Conservation (phyloP, 2,113 vertebrate genomes). For the Aleadryas rufinucha region DNA sequence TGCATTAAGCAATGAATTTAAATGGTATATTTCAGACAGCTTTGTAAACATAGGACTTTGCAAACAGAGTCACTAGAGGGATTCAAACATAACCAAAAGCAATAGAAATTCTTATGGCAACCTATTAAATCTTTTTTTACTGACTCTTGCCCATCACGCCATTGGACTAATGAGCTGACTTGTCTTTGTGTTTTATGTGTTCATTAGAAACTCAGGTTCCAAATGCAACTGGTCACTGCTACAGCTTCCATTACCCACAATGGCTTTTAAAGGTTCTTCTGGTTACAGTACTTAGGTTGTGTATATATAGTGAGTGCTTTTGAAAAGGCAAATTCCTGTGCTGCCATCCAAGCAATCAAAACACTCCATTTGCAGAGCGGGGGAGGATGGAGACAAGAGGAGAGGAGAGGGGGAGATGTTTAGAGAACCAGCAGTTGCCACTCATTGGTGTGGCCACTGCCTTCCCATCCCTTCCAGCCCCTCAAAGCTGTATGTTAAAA, state of each 20-base stretch:
- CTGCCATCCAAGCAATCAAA: slow-evolving; percentile 54
- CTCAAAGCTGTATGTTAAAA: background rate
- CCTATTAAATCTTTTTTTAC: background rate
- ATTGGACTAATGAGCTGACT: background rate
- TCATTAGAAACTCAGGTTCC: background rate
- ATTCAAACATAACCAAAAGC: background rate
- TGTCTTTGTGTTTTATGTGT: background rate
- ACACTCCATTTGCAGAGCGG: background rate
- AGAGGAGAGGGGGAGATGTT: background rate
- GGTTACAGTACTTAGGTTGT: background rate
- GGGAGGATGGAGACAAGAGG: background rate
- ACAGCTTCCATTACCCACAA: background rate
- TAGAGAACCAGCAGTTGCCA: background rate
- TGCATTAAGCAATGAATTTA: slow-evolving; percentile 43
- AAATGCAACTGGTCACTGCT: background rate
- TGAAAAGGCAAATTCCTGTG: slow-evolving; percentile 51
- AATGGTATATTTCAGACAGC: slow-evolving; percentile 13
- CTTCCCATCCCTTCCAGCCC: background rate
- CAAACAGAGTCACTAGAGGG: background rate
- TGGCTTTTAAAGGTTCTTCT: slow-evolving; percentile 13
- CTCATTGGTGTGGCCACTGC: accelerated
- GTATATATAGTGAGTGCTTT: background rate
- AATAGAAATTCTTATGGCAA: background rate
- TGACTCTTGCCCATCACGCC: background rate
- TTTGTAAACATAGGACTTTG: slow-evolving; percentile 34